phyloP scores from a whole-genome alignment of 2,888 invertebrate genomes.

The Polydesmus complanatus region DNA sequence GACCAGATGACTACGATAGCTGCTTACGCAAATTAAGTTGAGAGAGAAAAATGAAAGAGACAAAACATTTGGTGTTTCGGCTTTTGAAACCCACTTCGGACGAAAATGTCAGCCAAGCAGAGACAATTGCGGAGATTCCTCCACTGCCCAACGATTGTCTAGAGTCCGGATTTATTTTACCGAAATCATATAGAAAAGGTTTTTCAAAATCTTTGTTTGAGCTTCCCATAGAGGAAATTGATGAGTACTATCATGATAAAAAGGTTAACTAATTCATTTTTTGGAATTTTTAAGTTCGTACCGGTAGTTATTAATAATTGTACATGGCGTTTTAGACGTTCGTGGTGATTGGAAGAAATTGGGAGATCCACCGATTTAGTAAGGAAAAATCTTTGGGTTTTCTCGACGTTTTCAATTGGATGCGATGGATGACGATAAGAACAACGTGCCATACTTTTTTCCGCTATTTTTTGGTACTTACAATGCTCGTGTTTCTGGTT shows the following conservation, averaged over 20 bases:
- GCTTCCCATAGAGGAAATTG: conserved; percentile 4
- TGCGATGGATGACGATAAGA: neutral
- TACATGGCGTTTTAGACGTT: conserved; percentile 1
- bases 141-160: neutral
- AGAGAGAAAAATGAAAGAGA: no score
- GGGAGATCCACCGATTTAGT: conserved; percentile 8
- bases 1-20: no score
- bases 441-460: neutral
- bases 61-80: neutral
- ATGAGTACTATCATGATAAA: conserved; percentile 3
- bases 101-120: neutral
- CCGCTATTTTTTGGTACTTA: neutral
- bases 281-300: neutral
- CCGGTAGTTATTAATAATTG: neutral
- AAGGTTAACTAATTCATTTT: no score
- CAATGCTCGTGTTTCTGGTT: neutral
- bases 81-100: neutral
- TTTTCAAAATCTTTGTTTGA: conserved; percentile 1
- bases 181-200: neutral
- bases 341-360: neutral
- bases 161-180: conserved; percentile 3
- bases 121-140: neutral
- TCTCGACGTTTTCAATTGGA: neutral
- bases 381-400: neutral
- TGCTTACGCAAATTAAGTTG: no score